Conservation (phyloP, 2,113 vertebrate genomes). For the Poicephalus gulielmi region DNA sequence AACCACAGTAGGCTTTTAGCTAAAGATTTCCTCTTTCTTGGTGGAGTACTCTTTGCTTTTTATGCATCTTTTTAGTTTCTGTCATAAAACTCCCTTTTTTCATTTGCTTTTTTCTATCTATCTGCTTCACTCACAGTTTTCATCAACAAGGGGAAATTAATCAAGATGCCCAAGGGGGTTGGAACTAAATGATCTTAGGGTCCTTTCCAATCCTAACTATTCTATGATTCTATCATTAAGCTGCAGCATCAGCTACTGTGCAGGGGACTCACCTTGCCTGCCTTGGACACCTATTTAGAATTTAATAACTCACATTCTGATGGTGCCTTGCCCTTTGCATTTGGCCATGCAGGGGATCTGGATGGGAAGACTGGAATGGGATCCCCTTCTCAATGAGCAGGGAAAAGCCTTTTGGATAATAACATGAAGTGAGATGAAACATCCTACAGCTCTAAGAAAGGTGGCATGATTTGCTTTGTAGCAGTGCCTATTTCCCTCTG, state of each 20-base stretch:
- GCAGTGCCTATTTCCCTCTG: not conserved
- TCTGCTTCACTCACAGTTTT: not conserved
- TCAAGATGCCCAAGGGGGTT: not conserved
- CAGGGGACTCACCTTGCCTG: not conserved
- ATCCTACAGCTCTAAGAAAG: not conserved
- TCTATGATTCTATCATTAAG: not conserved
- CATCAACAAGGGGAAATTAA: not conserved
- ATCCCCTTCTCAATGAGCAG: not conserved
- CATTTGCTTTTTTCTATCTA: not conserved
- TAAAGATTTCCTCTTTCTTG: not conserved
- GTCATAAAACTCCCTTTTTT: not conserved
- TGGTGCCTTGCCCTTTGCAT: not conserved
- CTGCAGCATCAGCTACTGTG: not conserved
- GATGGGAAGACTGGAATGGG: not conserved
- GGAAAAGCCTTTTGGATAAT: not conserved
- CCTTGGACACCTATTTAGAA: not conserved
- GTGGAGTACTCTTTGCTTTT: not conserved
- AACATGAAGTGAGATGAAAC: not conserved
- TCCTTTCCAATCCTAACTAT: not conserved
- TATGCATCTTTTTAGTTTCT: not conserved
- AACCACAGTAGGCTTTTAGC: not conserved
- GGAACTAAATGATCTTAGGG: not conserved
- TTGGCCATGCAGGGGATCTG: not conserved
- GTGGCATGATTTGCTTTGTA: not conserved
- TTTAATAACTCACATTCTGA: not conserved